Evolutionary conservation across 2,113 vertebrate species (phyloP), one percentile per base, ranked within the genome.

Genomic region (Pheucticus melanocephalus): DNA sequence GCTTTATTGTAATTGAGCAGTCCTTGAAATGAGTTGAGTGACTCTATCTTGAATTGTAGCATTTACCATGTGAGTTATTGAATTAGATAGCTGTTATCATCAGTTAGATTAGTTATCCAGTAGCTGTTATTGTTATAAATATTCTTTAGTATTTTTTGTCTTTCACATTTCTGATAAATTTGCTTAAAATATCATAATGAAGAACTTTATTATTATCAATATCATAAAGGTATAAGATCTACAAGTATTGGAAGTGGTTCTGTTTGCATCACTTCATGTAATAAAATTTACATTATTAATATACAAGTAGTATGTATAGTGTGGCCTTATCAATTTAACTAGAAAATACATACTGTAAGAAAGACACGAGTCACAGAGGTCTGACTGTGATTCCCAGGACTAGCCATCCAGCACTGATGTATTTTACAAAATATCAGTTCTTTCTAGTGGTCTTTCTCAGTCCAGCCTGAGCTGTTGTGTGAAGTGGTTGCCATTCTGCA

Each of bases 401-500:
- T 23, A 40, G 44, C 17, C 35, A 61, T n/a, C 35, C 31, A 51
- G 35, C 60, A 39, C 2, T 1, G 2, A 23, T 48, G 17, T 17
- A 24, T 13, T 18, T 71, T 61, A 48, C n/a, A 48, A 40, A 64
- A 69, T 11, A 53, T 19, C 14, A 7, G 24, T 47, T 25, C 17
- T 72, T 56, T 71, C 24, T 45, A 0, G 0, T 45, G 40, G 48
- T 76, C 12, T 35, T 65, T 64, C 19, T 22, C 12, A 3, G 40
- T 27, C 20, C n/a, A 35, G 2, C 15, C 53, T 17, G 27, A 64
- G 57, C 37, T 73, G 19, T 61, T 57, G 42, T 5, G 1, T 27
- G 40, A 30, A 57, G 25, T 5, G 0, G 23, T 45, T 68, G 64
- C 31, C 0, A 0, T 40, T 53, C 64, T 28, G 10, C 7, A 1